Base-by-base conservation (phyloP, 2,888 invertebrate species). In the Capitulum mitella region DNA sequence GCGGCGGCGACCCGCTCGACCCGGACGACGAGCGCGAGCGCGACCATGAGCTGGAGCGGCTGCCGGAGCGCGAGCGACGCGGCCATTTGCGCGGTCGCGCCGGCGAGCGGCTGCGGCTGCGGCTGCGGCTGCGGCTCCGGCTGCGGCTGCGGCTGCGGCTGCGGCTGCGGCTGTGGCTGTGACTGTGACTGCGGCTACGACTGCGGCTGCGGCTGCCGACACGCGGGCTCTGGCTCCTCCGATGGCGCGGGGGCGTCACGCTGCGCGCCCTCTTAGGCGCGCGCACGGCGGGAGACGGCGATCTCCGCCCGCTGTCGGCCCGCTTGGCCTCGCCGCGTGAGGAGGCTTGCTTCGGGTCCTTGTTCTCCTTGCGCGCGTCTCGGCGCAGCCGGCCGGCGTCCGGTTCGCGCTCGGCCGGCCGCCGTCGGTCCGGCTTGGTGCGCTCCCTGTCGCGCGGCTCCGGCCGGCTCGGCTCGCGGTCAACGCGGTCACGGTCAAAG, bases 31-130 rank as follows among this genome's bases (percentile, higher is more conserved):
- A 51, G n/a, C 12, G 54, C 43, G 32, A 80, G 79, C 58, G 80
- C 79, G 14, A 82, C 81, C 77, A 81, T 78, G 51, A 81, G 80
- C 43, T 51, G 54, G 34, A 61, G 80, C 61, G 80, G 80, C 78
- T 82, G 81, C 46, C 80, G 80, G 61, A 77, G 79, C 54, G 80
- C 61, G 40, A 78, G 79, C 79, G 81, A 81, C n/a, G 79, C 79
- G 51, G 79, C 81, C 43, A 75, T 80, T 10, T 77, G 80, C 79
- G 79, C 81, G 16, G 43, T 1, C 34, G 80, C 79, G 19, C 78
- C 58, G 37, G 0, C 34, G 64, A 70, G 19, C 64, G 34, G 22
- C 64, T 70, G 22, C 37, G 32, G 37, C 64, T 70, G 37, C 64
- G 32, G 10, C n/a, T n/a, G 1, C 61, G 32, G 10, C n/a, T n/a